A percentile compares a stretch with the other conserved stretches of the same genome.
Evolutionary conservation across 1,140 invertebrate species (phyloP).

Genomic region (Bombus picipes): DNA sequence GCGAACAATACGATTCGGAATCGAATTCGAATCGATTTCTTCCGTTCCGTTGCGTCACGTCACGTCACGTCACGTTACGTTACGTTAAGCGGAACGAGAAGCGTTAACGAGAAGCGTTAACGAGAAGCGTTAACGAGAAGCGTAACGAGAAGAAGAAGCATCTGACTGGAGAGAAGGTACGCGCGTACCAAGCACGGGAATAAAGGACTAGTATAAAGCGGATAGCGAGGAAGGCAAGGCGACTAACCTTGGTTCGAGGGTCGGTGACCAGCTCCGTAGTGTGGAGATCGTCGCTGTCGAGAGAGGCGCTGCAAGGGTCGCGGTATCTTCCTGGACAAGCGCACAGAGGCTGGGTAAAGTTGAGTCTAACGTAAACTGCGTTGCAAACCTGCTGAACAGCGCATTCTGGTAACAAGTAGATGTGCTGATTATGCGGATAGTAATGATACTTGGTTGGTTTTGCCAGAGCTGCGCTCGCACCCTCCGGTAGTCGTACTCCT

Average conservation of each 20-base stretch:
- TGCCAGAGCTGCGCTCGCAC: conserved; percentile 85
- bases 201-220: conserved; percentile 7
- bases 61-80: background rate
- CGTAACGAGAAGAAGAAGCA: background rate
- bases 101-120: background rate
- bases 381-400: conserved; percentile 97
- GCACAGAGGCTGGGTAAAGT: conserved; percentile 96
- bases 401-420: conserved; percentile 94
- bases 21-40: background rate
- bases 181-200: background rate
- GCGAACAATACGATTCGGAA: too few relatives aligned
- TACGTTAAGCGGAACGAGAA: background rate
- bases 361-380: conserved; percentile 94
- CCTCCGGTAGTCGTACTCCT: conserved; percentile 87
- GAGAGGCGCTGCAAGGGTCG: conserved; percentile 94
- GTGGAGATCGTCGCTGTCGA: conserved; percentile 94
- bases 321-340: conserved; percentile 92
- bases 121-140: background rate
- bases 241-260: conserved; percentile 89
- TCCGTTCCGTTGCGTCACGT: background rate
- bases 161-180: background rate
- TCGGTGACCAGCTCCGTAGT: conserved; percentile 94
- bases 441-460: conserved; percentile 96
- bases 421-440: conserved; percentile 96
- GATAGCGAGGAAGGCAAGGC: conserved; percentile 6